Base-by-base conservation (phyloP, 2,888 invertebrate species). In the Pollenia labialis region DNA sequence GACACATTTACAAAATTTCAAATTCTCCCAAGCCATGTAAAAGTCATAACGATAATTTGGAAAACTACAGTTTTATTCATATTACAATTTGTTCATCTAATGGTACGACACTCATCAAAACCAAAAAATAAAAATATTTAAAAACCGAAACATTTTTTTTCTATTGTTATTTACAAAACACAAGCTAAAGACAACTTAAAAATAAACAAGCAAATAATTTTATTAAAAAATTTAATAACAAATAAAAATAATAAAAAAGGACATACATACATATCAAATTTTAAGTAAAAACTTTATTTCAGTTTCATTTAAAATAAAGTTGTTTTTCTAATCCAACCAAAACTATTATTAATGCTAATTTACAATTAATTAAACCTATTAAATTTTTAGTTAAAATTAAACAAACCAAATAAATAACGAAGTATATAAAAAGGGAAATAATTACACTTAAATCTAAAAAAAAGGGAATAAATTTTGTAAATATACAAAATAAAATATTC, bases 371-470 rank as follows among this genome's bases (percentile, higher is more conserved):
- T 66, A 8, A 54, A 74, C 58, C 46, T 54, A 64, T 52, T 9
- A 42, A 71, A 62, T 14, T 23, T 58, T 58, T 16, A 60, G n/a
- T 64, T 75, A 12, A 58, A 60, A 68, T 68, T 50, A 40, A 81
- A 76, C 4, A 64, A 48, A 56, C n/a, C 18, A 46, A 84, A 62
- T 48, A 40, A 72, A 52, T 56, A 40, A 76, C 18, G 32, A 82
- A 58, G 18, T 64, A 77, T 23, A 76, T 68, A 76, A 62, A 75
- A 84, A 84, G 84, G 87, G 84, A 87, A 87, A 87, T 87, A 74
- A 87, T 84, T 87, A 87, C 87, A 87, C 87, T 87, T 87, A 87
- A 84, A 81, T 74, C 76, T 81, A 69, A 62, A 83, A n/a, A 62
- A 84, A 83, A 79, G 83, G 83, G 77, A 77, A 84, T 76, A 82